Evolutionary conservation across 2,797 vertebrate genomes (phyloP).

Genomic region (Muscicapa comitata): DNA sequence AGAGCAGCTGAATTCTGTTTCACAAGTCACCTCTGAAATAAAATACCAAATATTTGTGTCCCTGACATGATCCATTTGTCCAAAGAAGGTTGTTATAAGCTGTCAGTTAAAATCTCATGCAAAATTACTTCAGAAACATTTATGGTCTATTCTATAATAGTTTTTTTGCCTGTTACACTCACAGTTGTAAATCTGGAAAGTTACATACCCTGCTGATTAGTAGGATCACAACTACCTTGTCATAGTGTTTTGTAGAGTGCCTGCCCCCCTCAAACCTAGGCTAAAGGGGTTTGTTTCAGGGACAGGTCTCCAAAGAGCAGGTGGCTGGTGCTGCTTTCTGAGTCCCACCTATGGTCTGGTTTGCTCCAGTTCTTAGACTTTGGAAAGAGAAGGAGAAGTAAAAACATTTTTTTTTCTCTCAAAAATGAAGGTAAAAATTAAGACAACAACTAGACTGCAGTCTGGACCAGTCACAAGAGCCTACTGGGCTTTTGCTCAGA

Average conservation of each 20-base stretch:
- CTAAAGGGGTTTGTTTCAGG: not conserved
- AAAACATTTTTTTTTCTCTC: not conserved
- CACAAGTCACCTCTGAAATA: not conserved
- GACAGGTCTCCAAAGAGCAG: not conserved
- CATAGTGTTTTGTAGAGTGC: not conserved
- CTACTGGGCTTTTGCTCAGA: not conserved
- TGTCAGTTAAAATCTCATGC: not conserved
- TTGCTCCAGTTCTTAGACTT: not conserved
- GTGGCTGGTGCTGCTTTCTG: not conserved
- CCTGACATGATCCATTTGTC: not conserved
- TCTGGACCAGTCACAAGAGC: not conserved
- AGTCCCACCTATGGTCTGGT: not conserved
- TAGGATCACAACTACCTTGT: not conserved
- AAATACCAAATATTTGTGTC: not conserved
- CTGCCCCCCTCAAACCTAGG: not conserved
- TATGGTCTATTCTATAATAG: not conserved
- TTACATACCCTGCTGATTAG: not conserved
- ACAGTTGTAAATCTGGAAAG: not conserved
- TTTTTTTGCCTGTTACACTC: not conserved
- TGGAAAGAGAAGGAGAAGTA: not conserved
- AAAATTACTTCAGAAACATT: not conserved
- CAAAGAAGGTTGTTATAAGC: not conserved
- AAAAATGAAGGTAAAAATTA: not conserved
- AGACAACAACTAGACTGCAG: not conserved
- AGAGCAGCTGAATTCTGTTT: not conserved